Evolutionary conservation across 2,888 invertebrate genomes (phyloP), one percentile per base, ranked within the genome.

Genomic region (Emmelina monodactyla): DNA sequence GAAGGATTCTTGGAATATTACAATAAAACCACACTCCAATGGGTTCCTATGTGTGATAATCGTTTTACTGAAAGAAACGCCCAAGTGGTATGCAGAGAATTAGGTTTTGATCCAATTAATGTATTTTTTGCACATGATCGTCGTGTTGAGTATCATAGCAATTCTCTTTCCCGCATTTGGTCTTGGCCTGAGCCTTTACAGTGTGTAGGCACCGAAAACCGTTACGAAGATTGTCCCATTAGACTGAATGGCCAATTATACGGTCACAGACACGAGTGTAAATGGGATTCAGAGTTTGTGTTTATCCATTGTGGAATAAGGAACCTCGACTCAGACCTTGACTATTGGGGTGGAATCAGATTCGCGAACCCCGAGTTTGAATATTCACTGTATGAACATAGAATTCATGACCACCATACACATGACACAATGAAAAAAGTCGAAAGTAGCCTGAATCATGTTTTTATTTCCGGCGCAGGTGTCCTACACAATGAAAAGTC

Each of bases 261-360:
- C 51, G 92, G 92, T 0, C 91, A 92, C 46, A 82, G 88, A 36
- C 89, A 94, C 61, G 88, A 88, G 49, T 97, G 97, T 52, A 86
- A 86, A 49, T 95, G 94, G 91, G 89, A 95, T 62, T 89, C 89
- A 2, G 85, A 90, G 30, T 99, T 93, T 56, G 93, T 98, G 1
- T 99, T 97, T 56, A 87, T 99, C 11, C 89, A 92, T 49, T 99
- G 99, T 58, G 94, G 93, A 1, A 73, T 80, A 36, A 79, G 86
- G 51, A 89, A 88, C 56, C 66, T 89, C 3, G 78, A 85, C 3
- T 76, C 83, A 9, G 72, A 79, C 12, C 79, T 84, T 37, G 86
- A 90, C 32, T 94, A 94, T 56, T 99, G 99, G 99, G 99, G 98
- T 28, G 98, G 98, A 22, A 88, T 99, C 42, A 83, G 97, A 40